Evolutionary conservation across 2,113 vertebrate genomes (phyloP).

Genomic region (Buteo buteo): DNA sequence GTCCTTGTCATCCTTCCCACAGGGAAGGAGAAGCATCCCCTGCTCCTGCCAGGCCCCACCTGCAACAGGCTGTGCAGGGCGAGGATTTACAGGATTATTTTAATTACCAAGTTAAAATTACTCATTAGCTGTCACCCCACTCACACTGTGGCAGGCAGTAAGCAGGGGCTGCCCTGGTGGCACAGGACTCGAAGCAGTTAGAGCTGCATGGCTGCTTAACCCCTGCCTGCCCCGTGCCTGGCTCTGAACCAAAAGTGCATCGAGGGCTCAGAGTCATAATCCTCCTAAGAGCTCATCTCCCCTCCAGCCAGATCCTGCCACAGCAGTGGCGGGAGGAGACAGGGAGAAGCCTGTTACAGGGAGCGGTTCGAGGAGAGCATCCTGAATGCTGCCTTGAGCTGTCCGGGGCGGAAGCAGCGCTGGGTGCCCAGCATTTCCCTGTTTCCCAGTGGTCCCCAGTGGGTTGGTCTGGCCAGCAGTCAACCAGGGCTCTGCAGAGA

Average conservation of each 20-base stretch:
- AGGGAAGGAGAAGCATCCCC: not conserved
- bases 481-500: not conserved
- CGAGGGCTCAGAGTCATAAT: slow-evolving; percentile 19
- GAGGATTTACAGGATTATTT: slow-evolving; percentile 32
- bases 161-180: not conserved
- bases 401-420: not conserved
- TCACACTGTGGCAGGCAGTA: not conserved
- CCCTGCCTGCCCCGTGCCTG: not conserved
- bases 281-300: slow-evolving; percentile 47
- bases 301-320: not conserved
- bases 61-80: not conserved
- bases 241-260: not conserved
- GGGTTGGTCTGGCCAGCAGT: not conserved
- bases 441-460: not conserved
- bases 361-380: rapidly evolving
- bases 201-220: not conserved
- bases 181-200: not conserved
- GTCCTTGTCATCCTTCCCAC: not conserved
- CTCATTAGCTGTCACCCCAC: not conserved
- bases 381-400: not conserved
- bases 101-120: slow-evolving; percentile 35
- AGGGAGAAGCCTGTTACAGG: not conserved
- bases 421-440: not conserved
- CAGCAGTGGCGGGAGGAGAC: not conserved
- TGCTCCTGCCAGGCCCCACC: not conserved